A percentile compares a stretch with the other conserved stretches of the same genome.
Conservation (phyloP, 2,113 vertebrate genomes). For the Dermatemys mawii region DNA sequence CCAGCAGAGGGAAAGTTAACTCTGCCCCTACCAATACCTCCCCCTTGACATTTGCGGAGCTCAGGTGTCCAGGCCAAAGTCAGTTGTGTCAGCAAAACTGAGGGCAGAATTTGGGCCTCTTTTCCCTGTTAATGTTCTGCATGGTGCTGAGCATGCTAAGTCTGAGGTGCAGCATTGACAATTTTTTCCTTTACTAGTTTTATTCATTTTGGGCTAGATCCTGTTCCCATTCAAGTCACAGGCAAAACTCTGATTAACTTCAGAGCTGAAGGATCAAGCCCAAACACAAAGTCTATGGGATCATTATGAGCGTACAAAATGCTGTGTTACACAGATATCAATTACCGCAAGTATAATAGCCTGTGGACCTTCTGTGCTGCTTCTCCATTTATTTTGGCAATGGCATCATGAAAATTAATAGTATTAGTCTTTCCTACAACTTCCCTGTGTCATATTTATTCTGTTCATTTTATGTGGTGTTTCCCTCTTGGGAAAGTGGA, state of each 20-base stretch:
- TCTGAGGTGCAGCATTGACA: background rate
- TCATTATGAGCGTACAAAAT: background rate
- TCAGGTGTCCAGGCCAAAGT: background rate
- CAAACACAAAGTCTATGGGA: background rate
- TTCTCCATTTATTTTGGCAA: background rate
- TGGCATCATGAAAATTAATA: background rate
- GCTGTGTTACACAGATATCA: background rate
- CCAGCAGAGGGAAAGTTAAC: background rate
- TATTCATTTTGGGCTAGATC: background rate
- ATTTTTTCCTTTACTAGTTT: background rate
- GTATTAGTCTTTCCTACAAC: background rate
- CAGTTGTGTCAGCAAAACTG: background rate
- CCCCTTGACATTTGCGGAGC: background rate
- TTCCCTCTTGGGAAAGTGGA: background rate
- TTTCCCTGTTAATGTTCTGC: background rate
- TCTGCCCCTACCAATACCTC: background rate
- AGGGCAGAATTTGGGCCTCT: background rate
- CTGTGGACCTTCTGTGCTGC: background rate
- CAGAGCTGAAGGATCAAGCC: background rate
- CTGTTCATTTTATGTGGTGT: background rate
- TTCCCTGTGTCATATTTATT: background rate
- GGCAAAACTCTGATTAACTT: background rate
- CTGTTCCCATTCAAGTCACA: background rate
- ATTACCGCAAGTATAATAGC: background rate
- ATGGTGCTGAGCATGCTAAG: background rate